phyloP scores from a whole-genome alignment of 2,888 invertebrate species.

The Lasioglossum calceatum region DNA sequence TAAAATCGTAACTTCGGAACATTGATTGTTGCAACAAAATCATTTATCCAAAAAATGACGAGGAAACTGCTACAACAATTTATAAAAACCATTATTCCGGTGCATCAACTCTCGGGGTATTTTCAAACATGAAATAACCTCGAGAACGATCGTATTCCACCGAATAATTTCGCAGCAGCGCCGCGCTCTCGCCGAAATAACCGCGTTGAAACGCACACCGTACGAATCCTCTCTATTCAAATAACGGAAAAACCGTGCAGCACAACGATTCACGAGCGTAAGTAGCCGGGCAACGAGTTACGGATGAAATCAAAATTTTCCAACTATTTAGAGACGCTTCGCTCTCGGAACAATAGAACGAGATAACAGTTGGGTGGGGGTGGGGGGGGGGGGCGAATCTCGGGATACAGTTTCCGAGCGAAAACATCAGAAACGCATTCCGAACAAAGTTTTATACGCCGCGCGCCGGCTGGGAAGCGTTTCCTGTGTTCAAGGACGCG shows the following conservation, averaged over 20 bases:
- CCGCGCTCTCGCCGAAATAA: not conserved
- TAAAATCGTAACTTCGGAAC: not conserved
- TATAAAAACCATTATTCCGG: not conserved
- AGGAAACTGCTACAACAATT: not conserved
- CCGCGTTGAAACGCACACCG: not conserved
- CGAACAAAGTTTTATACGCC: conserved; percentile 32
- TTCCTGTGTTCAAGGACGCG: conserved; percentile 48
- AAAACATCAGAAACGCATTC: conserved; percentile 46
- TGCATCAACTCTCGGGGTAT: not conserved
- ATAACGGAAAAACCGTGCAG: not conserved
- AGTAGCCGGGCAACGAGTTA: not conserved
- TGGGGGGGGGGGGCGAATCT: not conserved
- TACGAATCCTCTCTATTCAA: not conserved
- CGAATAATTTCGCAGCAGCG: not conserved
- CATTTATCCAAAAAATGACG: not conserved
- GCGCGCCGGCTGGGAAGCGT: conserved; percentile 28
- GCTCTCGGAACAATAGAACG: not conserved
- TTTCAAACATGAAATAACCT: not conserved
- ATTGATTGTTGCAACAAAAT: not conserved
- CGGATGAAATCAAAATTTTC: conserved; percentile 17
- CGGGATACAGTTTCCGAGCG: conserved; percentile 1
- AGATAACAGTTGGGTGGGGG: not conserved
- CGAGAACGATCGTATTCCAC: not conserved
- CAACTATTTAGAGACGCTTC: conserved; percentile 2
- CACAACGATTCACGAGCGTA: not conserved